Percentiles rank a stretch among this genome's conserved stretches.
These are phyloP conservation scores for Rhabdomys dilectus DNA, from an alignment of 2,113 vertebrate species.

Conservation along the genomic window DNA sequence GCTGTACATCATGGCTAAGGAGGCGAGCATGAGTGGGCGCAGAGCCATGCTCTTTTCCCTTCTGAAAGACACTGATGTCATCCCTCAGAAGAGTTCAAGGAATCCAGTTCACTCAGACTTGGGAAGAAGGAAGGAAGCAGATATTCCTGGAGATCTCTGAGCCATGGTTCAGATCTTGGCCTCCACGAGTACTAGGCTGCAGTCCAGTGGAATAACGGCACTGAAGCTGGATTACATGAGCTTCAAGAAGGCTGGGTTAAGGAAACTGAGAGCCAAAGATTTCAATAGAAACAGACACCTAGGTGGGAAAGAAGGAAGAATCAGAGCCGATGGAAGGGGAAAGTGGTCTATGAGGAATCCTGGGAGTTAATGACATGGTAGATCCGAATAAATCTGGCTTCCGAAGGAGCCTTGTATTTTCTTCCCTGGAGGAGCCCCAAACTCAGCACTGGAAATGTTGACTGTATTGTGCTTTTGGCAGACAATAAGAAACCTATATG, in stretches of 20 bases:
- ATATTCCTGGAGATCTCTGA: conserved; percentile 55
- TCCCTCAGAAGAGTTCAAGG: conserved; percentile 4
- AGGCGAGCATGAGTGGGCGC: background rate
- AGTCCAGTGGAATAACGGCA: background rate
- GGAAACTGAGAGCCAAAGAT: background rate
- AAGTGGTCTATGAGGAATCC: background rate
- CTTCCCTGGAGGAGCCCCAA: background rate
- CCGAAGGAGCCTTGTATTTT: too few relatives aligned
- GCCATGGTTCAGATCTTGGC: conserved; percentile 15
- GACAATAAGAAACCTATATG: conserved; percentile 10
- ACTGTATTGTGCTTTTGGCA: background rate
- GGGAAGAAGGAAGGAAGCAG: conserved; percentile 26
- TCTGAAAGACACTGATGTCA: conserved; percentile 51
- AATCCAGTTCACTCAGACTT: background rate
- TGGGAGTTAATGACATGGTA: background rate
- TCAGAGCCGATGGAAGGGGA: background rate
- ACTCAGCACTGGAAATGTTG: background rate
- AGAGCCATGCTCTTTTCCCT: conserved; percentile 18
- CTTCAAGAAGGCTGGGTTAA: background rate
- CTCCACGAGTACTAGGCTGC: background rate
- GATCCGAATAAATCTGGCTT: too few relatives aligned
- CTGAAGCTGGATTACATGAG: background rate
- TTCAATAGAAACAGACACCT: background rate
- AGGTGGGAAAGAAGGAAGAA: background rate
- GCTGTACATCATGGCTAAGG: background rate